Base-by-base conservation (phyloP, 2,888 invertebrate genomes). In the Zele albiditarsus region DNA sequence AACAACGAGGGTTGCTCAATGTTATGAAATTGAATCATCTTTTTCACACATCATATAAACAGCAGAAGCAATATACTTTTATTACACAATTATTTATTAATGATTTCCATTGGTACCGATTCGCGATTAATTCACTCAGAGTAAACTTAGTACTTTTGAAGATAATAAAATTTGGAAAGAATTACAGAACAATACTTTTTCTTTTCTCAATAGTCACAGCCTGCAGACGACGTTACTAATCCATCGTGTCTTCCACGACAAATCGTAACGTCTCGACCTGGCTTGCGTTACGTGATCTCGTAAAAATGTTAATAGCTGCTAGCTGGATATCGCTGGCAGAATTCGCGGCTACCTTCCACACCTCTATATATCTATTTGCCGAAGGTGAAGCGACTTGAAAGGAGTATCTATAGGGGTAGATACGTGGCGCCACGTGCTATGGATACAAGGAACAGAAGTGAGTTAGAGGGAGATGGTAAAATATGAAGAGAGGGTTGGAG, bases 221-320 rank as follows among this genome's bases (percentile, higher is more conserved):
- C n/a, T 46, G 46, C 42, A 68, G 78, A 80, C 80, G 53, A 70
- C 74, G 65, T 63, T 65, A 33, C 70, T 74, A 74, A 74, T 70
- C 74, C 74, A 74, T 65, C 68, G 42, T 57, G 57, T 70, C 49
- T 70, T 70, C 42, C 79, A 82, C 82, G 82, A 83, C 82, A 80
- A 81, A 79, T 81, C 79, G 81, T 76, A 77, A 81, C 60, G 78
- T 78, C 77, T 78, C 76, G 71, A 71, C 75, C 80, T 79, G 78
- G 78, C 79, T 85, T 79, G 81, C 75, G 78, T 81, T 86, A 87
- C 85, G 86, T 84, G 84, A 86, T 82, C 84, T 86, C 86, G 84
- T 87, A 86, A 87, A 87, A 86, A 87, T 85, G 85, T 87, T 86
- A 87, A 88, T 84, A 82, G 82, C 78, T 75, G 42, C 66, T 33